These are phyloP conservation scores for Hydropotes inermis DNA, from an alignment of 2,113 vertebrate species.

Conservation along the genomic window DNA sequence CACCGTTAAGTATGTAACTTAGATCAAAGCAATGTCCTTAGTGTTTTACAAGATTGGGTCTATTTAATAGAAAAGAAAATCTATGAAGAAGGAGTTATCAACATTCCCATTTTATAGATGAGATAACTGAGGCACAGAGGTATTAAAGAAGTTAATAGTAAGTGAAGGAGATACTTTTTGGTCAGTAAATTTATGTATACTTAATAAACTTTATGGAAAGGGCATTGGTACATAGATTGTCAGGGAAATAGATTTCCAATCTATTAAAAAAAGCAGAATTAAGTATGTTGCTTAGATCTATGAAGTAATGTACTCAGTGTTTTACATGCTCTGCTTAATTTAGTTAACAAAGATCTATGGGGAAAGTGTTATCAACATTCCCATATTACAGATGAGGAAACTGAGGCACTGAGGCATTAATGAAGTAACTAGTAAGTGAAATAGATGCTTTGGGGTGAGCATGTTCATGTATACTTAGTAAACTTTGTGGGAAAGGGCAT, in stretches of 20 bases:
- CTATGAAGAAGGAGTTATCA: background rate
- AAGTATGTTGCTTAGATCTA: background rate
- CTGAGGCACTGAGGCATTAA: too few species aligned
- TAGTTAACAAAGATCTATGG: background rate
- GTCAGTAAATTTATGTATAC: background rate
- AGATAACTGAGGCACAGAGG: background rate
- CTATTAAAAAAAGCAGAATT: background rate
- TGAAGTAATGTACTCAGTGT: background rate
- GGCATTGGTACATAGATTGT: background rate
- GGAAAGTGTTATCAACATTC: too few species aligned
- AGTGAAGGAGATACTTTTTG: background rate
- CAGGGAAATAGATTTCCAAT: background rate
- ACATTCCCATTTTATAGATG: background rate
- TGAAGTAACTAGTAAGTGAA: too few species aligned
- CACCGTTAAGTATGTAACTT: too few species aligned
- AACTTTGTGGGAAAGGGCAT: too few species aligned
- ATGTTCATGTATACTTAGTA: too few species aligned
- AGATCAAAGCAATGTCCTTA: too few species aligned
- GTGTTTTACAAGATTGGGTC: too few species aligned
- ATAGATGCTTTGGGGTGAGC: too few species aligned
- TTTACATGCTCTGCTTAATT: background rate
- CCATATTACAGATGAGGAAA: too few species aligned
- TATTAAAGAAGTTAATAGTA: background rate
- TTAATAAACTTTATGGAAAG: background rate
- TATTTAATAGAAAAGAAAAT: background rate